A percentile compares a stretch with the other conserved stretches of the same genome.
phyloP scores from a whole-genome alignment of 2,113 vertebrate species.

The Nanorana parkeri region DNA sequence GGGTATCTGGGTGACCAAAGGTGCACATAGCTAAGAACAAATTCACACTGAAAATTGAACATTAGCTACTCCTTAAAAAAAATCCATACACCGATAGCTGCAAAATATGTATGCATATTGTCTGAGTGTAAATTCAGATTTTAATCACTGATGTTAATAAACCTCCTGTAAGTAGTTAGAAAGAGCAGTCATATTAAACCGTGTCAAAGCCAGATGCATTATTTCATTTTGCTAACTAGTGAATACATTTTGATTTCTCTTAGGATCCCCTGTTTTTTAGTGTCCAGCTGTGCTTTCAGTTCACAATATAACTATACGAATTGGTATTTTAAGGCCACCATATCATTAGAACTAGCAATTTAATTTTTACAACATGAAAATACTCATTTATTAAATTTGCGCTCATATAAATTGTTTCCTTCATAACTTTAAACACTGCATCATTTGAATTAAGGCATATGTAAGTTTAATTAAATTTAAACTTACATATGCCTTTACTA shows the following conservation, averaged over 20 bases:
- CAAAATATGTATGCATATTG: too few species aligned
- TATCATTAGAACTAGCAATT: neutral
- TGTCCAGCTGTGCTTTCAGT: slow-evolving; percentile 28
- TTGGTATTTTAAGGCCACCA: neutral
- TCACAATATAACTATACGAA: slow-evolving; percentile 6
- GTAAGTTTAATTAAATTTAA: too few species aligned
- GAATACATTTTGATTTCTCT: slow-evolving; percentile 29
- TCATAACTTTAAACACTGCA: too few species aligned
- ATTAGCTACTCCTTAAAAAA: too few species aligned
- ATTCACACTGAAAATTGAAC: too few species aligned
- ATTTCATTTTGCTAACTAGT: slow-evolving; percentile 10
- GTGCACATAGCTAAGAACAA: too few species aligned
- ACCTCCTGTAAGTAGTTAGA: slow-evolving; percentile 12
- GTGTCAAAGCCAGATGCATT: slow-evolving; percentile 28
- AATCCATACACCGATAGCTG: too few species aligned
- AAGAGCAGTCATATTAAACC: neutral
- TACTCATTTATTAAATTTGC: neutral
- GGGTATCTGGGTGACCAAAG: too few species aligned
- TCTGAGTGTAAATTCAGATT: neutral
- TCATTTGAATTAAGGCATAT: too few species aligned
- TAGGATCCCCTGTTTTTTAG: slow-evolving; percentile 15
- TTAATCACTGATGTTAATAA: slow-evolving; percentile 18
- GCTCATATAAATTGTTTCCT: neutral
- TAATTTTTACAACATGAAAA: neutral
- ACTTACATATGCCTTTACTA: too few species aligned